A percentile compares a stretch with the other conserved stretches of the same genome.
Evolutionary conservation across 2,113 vertebrate species (phyloP).

Genomic region (Neopipo cinnamomea): DNA sequence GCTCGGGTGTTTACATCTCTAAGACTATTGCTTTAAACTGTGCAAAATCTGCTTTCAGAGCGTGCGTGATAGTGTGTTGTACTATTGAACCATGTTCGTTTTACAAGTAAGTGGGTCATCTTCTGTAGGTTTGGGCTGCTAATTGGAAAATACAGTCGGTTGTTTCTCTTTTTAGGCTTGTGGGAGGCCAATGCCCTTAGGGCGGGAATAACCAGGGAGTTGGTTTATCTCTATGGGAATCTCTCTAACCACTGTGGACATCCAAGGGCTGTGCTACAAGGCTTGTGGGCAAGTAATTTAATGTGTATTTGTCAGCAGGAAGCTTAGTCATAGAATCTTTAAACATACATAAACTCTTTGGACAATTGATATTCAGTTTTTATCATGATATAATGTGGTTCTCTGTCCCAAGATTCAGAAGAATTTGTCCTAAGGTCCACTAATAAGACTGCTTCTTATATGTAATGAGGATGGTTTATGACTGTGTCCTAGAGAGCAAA

Average conservation of each 20-base stretch:
- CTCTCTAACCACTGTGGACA: neutral
- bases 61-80: rapidly evolving
- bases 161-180: neutral
- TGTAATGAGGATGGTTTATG: neutral
- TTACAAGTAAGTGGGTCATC: neutral
- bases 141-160: neutral
- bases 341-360: neutral
- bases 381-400: neutral
- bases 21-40: neutral
- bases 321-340: neutral
- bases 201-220: neutral
- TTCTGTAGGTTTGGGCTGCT: neutral
- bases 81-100: rapidly evolving
- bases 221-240: neutral
- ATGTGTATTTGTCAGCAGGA: neutral
- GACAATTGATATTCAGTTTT: neutral
- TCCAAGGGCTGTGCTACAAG: neutral
- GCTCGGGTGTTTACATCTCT: rapidly evolving
- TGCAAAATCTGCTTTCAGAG: neutral
- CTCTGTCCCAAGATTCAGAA: neutral
- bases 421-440: neutral
- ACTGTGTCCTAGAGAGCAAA: neutral
- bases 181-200: neutral
- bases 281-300: neutral
- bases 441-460: neutral